Conservation (phyloP, 2,888 invertebrate genomes). For the Dicroscelio sp. region DNA sequence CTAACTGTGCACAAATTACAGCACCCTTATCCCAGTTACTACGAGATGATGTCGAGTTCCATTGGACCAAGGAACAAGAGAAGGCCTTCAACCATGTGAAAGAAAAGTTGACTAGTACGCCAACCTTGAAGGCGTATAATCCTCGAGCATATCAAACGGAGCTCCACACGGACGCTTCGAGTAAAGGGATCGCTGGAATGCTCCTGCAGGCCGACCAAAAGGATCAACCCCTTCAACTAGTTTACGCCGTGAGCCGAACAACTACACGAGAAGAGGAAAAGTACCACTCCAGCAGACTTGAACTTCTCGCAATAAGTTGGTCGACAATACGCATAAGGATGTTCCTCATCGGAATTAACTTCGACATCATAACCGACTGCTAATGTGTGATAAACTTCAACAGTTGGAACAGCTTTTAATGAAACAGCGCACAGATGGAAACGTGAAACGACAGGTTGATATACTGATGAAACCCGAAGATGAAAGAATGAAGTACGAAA, state of each 20-base stretch:
- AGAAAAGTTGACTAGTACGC: not conserved
- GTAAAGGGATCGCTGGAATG: constrained; percentile 1
- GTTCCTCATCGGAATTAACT: not conserved
- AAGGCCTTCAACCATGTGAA: constrained; percentile 3
- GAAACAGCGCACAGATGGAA: not conserved
- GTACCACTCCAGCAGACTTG: constrained; percentile 24
- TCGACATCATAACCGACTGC: not conserved
- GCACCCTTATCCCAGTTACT: not conserved
- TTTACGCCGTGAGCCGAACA: not conserved
- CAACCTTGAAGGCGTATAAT: not conserved
- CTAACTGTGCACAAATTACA: not conserved
- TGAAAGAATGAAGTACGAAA: not conserved
- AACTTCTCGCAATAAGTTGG: constrained; percentile 15
- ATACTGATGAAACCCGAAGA: constrained; percentile 28
- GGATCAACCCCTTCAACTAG: not conserved
- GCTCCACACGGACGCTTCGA: constrained; percentile 28
- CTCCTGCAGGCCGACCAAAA: not conserved
- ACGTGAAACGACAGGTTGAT: constrained; percentile 15
- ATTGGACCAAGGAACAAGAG: not conserved
- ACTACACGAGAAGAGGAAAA: not conserved
- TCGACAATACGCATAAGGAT: not conserved
- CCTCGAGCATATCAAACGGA: not conserved
- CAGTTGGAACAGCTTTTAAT: not conserved
- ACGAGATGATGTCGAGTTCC: not conserved
- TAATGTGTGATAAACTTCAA: not conserved